These are phyloP conservation scores for Apogon talboti DNA, from an alignment of 2,797 vertebrate genomes.

Conservation along the genomic window DNA sequence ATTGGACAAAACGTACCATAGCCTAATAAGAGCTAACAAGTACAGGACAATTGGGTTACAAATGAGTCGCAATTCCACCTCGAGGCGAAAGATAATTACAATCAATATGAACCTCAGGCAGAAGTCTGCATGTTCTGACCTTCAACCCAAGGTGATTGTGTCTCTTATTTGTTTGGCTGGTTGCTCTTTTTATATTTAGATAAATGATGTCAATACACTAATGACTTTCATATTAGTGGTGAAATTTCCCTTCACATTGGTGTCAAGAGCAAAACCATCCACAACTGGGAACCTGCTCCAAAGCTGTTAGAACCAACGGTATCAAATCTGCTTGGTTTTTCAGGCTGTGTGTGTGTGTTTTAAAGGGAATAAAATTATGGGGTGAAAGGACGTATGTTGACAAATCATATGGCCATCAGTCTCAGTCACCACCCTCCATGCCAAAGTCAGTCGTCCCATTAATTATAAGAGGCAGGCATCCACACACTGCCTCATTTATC, in stretches of 20 bases:
- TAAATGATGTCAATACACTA: conserved; percentile 42
- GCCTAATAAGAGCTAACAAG: conserved; percentile 39
- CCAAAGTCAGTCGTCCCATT: conserved; percentile 74
- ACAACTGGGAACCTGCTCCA: not conserved
- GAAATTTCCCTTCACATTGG: conserved; percentile 30
- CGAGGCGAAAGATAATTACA: conserved; percentile 69
- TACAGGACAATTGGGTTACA: conserved; percentile 43
- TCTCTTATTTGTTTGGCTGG: not conserved
- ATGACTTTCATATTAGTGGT: conserved; percentile 43
- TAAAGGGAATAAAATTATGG: conserved; percentile 29
- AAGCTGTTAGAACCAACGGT: conserved; percentile 8
- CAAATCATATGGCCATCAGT: conserved; percentile 64
- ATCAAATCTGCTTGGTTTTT: conserved; percentile 3
- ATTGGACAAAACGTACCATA: conserved; percentile 27
- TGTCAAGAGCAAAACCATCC: conserved; percentile 39
- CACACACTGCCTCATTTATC: conserved; percentile 78
- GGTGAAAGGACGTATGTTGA: conserved; percentile 64
- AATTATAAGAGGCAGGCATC: conserved; percentile 73
- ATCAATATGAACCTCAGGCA: conserved; percentile 61
- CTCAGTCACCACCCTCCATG: conserved; percentile 53
- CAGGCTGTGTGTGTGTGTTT: conserved; percentile 2
- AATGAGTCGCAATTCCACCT: conserved; percentile 55
- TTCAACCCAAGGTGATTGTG: conserved; percentile 34
- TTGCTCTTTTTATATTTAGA: conserved; percentile 6
- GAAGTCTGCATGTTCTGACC: conserved; percentile 38